Base-by-base conservation (phyloP, 2,797 vertebrate genomes). In the Phaenicophaeus curvirostris region DNA sequence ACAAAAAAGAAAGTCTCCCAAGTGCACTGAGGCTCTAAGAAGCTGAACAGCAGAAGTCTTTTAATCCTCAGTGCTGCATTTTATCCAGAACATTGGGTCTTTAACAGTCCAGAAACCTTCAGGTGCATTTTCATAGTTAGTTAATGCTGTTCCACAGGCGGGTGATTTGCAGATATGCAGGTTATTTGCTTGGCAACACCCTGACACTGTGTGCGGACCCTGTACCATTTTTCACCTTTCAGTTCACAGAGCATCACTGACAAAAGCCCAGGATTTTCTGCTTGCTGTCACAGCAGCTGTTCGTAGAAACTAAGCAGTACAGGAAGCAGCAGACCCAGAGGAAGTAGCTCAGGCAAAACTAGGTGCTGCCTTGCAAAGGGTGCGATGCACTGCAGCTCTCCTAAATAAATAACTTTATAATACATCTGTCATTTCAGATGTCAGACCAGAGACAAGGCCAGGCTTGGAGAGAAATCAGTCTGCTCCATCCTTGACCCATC, bases 401-500 rank as follows among this genome's bases (percentile, higher is more conserved):
- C 90, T 82, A 89, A 84, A 97, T 94, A 96, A 97, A 96, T 94
- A 95, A 96, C 92, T 86, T 58, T 80, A 90, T 95, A 96, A 96
- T 96, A 94, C 87, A 90, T 87, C 95, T 95, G 96, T 96, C 97
- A 97, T 97, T 95, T 95, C 90, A 91, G 88, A 83, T 95, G 91
- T 96, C 95, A 87, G 83, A 87, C 25, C 67, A 67, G 48, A 96
- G 93, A 95, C 96, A 97, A 96, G 97, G 96, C 96, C 96, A 96
- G 89, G 96, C 94, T 92, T 87, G 80, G 78, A 97, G 87, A 93
- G 78, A 97, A 97, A 97, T 96, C 97, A 94, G 84, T 94, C 91
- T 95, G 96, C 94, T 96, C 95, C 83, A 94, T 97, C 91, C 91
- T 87, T 96, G 96, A 97, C 96, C 96, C 11, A 4, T 95, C 95